Evolutionary conservation across 30 jellyfish, hydroid and myxozoan genomes (phyloP).

Genomic region (Nemopilema nomurai): DNA sequence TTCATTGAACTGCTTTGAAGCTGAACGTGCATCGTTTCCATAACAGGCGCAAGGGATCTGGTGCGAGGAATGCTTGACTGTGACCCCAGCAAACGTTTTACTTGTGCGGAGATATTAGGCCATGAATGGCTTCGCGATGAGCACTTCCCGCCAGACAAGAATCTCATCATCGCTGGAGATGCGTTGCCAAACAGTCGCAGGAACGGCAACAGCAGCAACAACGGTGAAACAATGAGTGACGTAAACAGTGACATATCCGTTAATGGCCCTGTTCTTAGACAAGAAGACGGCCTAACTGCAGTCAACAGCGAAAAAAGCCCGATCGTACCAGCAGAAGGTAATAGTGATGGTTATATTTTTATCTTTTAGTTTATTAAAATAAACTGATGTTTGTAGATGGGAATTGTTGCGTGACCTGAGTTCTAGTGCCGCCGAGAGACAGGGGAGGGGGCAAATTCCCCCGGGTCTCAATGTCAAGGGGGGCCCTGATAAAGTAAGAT

Average conservation of each 20-base stretch:
- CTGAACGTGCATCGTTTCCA: too few relatives aligned
- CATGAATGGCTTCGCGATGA: conserved; percentile 9
- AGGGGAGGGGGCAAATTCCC: too few relatives aligned
- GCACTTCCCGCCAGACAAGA: neutral
- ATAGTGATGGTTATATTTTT: too few relatives aligned
- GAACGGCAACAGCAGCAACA: neutral
- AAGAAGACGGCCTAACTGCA: neutral
- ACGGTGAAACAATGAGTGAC: neutral
- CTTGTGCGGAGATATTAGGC: neutral
- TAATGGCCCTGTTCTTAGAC: neutral
- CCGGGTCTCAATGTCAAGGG: too few relatives aligned
- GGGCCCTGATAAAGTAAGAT: too few relatives aligned
- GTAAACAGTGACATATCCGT: neutral
- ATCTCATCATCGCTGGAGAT: neutral
- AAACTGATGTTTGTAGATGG: too few relatives aligned
- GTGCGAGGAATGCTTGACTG: conserved; percentile 12
- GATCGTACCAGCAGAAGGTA: neutral
- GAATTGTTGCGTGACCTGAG: too few relatives aligned
- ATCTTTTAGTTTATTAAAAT: too few relatives aligned
- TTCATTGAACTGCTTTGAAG: too few relatives aligned
- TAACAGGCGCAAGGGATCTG: conserved; percentile 10
- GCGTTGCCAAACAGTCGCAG: neutral
- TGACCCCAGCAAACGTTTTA: conserved; percentile 5
- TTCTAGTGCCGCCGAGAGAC: too few relatives aligned
- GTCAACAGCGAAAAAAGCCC: neutral